phyloP scores from a whole-genome alignment of 2,113 vertebrate species.

The Heloderma charlesbogerti region DNA sequence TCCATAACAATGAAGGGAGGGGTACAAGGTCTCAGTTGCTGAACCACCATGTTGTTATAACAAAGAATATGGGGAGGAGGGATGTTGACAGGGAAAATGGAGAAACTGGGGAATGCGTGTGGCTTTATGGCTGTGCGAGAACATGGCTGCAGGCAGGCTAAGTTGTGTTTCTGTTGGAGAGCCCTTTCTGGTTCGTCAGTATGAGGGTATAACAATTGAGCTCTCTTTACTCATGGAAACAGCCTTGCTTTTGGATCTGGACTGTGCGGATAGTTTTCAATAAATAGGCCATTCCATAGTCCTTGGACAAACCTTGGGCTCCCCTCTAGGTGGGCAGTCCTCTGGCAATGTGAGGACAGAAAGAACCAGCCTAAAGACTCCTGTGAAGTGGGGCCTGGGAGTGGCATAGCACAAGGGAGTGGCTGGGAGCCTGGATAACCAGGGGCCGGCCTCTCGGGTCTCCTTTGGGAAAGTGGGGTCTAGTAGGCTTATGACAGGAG shows the following conservation, averaged over 20 bases:
- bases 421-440: neutral
- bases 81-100: too few relatives aligned
- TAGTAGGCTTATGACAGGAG: neutral
- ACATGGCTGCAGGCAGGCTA: neutral
- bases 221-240: neutral
- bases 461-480: neutral
- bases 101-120: too few relatives aligned
- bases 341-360: neutral
- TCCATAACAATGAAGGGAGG: neutral
- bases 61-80: neutral
- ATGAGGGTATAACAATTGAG: neutral
- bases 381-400: neutral
- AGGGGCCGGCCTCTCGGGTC: neutral
- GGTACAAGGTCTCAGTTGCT: neutral
- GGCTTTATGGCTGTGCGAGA: too few relatives aligned
- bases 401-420: neutral
- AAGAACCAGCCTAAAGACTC: neutral
- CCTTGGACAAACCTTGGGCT: neutral
- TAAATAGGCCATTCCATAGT: neutral
- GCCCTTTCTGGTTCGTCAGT: neutral
- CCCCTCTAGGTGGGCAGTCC: neutral
- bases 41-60: neutral
- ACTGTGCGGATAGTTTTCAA: too few relatives aligned
- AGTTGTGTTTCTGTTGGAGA: neutral
- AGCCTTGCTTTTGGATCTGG: too few relatives aligned